Conservation (phyloP, 2,113 vertebrate species). For the Sprattus sprattus region DNA sequence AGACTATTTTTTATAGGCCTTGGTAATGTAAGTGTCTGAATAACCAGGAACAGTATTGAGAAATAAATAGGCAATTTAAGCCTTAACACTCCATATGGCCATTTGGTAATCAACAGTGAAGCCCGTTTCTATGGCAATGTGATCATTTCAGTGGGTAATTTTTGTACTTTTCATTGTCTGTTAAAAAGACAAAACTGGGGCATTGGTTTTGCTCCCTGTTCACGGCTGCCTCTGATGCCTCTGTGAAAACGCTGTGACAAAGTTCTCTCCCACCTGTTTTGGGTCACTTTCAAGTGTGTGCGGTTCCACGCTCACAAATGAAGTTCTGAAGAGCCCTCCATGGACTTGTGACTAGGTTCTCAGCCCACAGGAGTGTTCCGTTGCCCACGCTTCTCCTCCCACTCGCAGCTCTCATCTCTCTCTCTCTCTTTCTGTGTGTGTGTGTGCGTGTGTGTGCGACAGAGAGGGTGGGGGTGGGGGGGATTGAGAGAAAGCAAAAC, state of each 20-base stretch:
- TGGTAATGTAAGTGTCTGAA: too few relatives aligned
- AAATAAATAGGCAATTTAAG: background rate
- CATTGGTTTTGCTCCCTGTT: background rate
- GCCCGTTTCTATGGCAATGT: background rate
- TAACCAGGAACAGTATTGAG: too few relatives aligned
- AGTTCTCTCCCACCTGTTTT: conserved; percentile 35
- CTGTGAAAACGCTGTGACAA: conserved; percentile 10
- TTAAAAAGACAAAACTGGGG: conserved; percentile 8
- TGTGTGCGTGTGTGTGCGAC: background rate
- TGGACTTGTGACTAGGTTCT: conserved; percentile 63
- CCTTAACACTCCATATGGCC: background rate
- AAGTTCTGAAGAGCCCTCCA: conserved; percentile 64
- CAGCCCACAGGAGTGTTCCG: conserved; percentile 64
- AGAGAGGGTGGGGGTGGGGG: too few relatives aligned
- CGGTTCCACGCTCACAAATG: background rate
- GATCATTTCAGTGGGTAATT: background rate
- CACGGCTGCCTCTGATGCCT: background rate
- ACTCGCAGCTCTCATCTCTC: conserved; percentile 46
- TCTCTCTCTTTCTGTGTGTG: background rate
- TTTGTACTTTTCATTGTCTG: background rate
- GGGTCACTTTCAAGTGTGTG: conserved; percentile 43
- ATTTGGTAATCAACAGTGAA: conserved; percentile 7
- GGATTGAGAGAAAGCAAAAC: background rate
- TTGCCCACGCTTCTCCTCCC: conserved; percentile 66
- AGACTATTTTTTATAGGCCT: too few relatives aligned